Evolutionary conservation across 2,888 invertebrate species (phyloP).

Genomic region (Stramonita haemastoma): DNA sequence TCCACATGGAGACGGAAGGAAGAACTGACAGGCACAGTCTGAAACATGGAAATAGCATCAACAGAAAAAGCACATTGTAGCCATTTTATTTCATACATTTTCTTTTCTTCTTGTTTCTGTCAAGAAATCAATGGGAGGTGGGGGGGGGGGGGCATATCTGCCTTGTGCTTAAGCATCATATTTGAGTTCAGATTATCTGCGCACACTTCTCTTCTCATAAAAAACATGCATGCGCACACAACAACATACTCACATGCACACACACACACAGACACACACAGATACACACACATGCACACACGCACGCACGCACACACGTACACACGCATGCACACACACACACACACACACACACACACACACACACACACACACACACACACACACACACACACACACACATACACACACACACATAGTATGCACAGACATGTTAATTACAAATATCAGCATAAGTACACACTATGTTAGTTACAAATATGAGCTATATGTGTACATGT

Average conservation of each 20-base stretch:
- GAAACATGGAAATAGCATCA: not conserved
- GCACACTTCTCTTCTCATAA: too few relatives aligned
- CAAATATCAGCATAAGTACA: too few relatives aligned
- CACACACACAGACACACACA: not conserved
- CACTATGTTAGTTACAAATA: too few relatives aligned
- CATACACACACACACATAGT: not conserved
- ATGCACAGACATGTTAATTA: not conserved
- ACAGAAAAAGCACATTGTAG: not conserved
- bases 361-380: constrained; percentile 27
- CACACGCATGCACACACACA: not conserved
- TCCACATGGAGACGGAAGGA: constrained; percentile 92
- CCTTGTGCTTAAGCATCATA: not conserved
- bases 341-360: not conserved
- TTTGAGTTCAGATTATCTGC: too few relatives aligned
- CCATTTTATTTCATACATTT: too few relatives aligned
- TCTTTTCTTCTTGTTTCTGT: too few relatives aligned
- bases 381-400: constrained; percentile 7
- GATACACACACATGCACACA: not conserved
- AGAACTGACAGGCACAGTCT: constrained; percentile 38
- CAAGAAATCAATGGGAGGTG: too few relatives aligned
- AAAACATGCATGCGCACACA: too few relatives aligned
- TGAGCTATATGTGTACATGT: not conserved
- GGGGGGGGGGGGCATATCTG: too few relatives aligned
- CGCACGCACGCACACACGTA: not conserved
- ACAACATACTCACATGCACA: not conserved